Evolutionary conservation across 1,140 invertebrate genomes (phyloP), one percentile per base, ranked within the genome.

Genomic region (Mycetomoellerius zeteki): DNA sequence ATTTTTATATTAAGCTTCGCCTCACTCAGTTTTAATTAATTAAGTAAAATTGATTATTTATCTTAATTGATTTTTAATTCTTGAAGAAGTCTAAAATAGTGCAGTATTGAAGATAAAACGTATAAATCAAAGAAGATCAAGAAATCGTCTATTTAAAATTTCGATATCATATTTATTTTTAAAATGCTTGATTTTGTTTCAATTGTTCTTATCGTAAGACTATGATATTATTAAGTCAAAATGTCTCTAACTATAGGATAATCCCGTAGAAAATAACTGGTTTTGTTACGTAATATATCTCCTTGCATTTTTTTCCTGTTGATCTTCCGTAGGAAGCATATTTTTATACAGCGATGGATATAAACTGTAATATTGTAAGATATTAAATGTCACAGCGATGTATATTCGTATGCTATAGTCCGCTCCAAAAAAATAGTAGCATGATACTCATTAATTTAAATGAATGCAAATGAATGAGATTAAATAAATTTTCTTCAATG

Each of bases 251-350:
- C 64, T 81, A 56, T 56, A 71, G 47, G 47, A 80, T 80, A 54
- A 54, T 81, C 64, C 56, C 27, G 64, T 81, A 81, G 77, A 81
- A n/a, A n/a, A 71, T 69, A 81, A 81, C 77, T 64, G 77, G 77
- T 81, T 81, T 81, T 37, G 2, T 64, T 50, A 33, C 64, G 21
- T 69, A 37, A 47, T 69, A 60, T 80, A 80, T 69, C 47, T 69
- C 52, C 43, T 52, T 14, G n/a, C 27, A 60, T 52, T 30, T 80
- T 69, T 80, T 80, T 54, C 47, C 47, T 67, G 27, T 47, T 69
- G 6, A 47, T 33, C n/a, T 81, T 81, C 12, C 19, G 60, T 81
- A 71, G 52, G n/a, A 33, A 30, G n/a, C 14, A 37, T 54, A 80
- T 80, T 69, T 52, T 37, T 54, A 0, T 43, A 71, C 10, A 30